Evolutionary conservation across 2,888 invertebrate genomes (phyloP), one percentile per base, ranked within the genome.

Genomic region (Tetanocera ferruginea): DNA sequence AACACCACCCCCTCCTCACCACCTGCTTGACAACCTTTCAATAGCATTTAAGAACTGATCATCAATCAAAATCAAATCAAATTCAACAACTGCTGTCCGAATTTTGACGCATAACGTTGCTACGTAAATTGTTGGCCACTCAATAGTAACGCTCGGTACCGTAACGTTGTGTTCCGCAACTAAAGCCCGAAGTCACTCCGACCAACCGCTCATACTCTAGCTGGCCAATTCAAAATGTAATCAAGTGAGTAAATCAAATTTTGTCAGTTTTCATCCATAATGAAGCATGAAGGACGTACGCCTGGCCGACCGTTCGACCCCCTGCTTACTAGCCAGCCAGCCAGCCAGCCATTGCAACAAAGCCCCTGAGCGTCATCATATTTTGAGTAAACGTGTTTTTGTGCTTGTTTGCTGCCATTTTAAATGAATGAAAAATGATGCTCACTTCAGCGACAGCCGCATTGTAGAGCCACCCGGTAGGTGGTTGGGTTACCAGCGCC

Each of bases 241-340:
- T 86, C 87, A 87, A 87, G 87, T 86, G 87, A 86, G 87, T 86
- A 86, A 87, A 87, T 87, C 86, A 87, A 86, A 86, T 87, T 86
- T 85, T 85, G 85, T 87, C 87, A 87, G 83, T 85, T 84, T 86
- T 67, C 75, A 55, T 67, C 31, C 76, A 62, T 84, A 82, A 80
- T 72, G 74, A 67, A 71, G 67, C 78, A 62, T 66, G 74, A 66
- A 66, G 69, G n/a, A n/a, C 55, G 31, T 31, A 64, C 31, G 64
- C 78, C 80, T 76, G 37, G 28, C 81, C 80, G 79, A 80, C 80
- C 81, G 77, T 76, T 72, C 76, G 60, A 77, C 62, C 71, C 72
- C 69, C 76, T n/a, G 19, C 23, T 14, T 11, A 69, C 72, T 66
- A 28, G 51, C 31, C 76, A 51, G 43, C 51, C 37, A 62, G 31